Evolutionary conservation across 2,113 vertebrate species (phyloP), one percentile per base, ranked within the genome.

Genomic region (Grus americana): DNA sequence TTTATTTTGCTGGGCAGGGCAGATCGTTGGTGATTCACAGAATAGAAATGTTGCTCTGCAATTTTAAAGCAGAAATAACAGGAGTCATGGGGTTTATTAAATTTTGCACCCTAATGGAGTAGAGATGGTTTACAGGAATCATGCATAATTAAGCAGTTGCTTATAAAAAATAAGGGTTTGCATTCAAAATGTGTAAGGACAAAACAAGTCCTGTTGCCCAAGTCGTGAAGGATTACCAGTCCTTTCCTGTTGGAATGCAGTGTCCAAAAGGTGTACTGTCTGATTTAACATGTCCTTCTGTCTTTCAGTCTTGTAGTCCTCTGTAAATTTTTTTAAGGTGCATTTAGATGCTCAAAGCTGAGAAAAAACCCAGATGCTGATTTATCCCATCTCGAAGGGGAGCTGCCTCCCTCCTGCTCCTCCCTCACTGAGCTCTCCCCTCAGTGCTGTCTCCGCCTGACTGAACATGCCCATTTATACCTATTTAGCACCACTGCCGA

Each of bases 361-460:
- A 61, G 75, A 94, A 71, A 57, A 75, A 44, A 42, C 11, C 11
- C 72, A 67, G 61, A 90, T 95, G 81, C 88, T 94, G 96, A 93
- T 82, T 95, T 95, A 93, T 90, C 88, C 90, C 80, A 61, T 97
- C 91, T 96, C 95, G 84, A 96, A 96, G 82, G 78, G 62, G 87
- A 95, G 79, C 86, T 88, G 84, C 79, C 27, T 95, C 76, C 36
- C 67, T 82, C 55, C 76, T 86, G 73, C 23, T 50, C 23, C 68
- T 79, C 40, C 16, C 67, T 78, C 2, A 5, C 14, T 47, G 87
- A 85, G 38, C 36, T 94, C 36, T 94, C 46, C 61, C 84, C 58
- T 30, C 73, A 10, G 93, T 4, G 79, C 68, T 57, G 23, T 58
- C 61, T 95, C 90, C 95, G 93, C 96, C 86, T 95, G 93, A 65